These are phyloP conservation scores for Megamerina dolium DNA, from an alignment of 2,888 invertebrate species.

Conservation along the genomic window DNA sequence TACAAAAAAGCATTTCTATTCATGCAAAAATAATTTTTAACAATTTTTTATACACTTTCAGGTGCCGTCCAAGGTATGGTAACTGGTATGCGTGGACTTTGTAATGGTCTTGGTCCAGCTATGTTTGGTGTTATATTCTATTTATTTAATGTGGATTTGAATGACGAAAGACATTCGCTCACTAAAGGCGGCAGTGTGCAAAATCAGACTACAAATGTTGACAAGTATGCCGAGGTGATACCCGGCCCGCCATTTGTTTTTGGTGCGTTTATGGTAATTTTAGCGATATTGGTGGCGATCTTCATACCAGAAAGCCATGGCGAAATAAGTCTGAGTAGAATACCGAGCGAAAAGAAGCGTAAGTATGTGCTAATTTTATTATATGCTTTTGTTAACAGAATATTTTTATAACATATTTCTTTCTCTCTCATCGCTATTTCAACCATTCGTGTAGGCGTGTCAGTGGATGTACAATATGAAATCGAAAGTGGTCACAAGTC, in stretches of 20 bases:
- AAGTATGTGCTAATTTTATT: not conserved
- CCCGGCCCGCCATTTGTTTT: conserved; percentile 98
- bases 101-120: conserved; percentile 96
- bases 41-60: conserved; percentile 29
- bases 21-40: too few relatives aligned
- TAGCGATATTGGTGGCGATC: conserved; percentile 87
- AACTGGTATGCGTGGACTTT: conserved; percentile 95
- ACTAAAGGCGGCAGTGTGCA: conserved; percentile 17
- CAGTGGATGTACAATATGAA: conserved; percentile 75
- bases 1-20: too few relatives aligned
- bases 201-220: conserved; percentile 14
- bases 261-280: conserved; percentile 92
- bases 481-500: conserved; percentile 72
- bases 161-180: conserved; percentile 58
- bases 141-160: conserved; percentile 95
- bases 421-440: conserved; percentile 10
- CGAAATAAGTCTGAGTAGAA: conserved; percentile 46
- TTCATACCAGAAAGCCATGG: conserved; percentile 70
- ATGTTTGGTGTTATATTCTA: conserved; percentile 98
- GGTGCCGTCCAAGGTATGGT: conserved; percentile 94
- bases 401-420: not conserved
- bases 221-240: conserved; percentile 62
- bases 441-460: conserved; percentile 56
- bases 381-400: conserved; percentile 11
- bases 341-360: conserved; percentile 55